phyloP scores from a whole-genome alignment of 2,797 vertebrate species.

The Premnoplex brunnescens region DNA sequence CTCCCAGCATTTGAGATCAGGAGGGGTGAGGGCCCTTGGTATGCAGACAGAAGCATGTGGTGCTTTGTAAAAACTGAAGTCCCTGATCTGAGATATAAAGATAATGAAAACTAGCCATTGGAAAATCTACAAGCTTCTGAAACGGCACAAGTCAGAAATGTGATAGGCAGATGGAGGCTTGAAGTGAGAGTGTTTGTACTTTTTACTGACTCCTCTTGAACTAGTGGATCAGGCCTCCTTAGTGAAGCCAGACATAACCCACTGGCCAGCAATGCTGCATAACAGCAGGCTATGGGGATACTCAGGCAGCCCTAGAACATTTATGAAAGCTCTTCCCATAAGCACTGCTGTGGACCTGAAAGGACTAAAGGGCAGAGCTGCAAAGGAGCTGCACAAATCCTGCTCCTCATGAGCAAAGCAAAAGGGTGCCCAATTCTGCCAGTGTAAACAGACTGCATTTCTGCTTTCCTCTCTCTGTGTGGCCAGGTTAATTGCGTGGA shows the following conservation, averaged over 20 bases:
- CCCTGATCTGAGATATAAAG: neutral
- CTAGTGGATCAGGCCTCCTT: neutral
- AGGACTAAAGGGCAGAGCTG: neutral
- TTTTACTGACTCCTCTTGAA: neutral
- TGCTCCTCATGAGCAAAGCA: neutral
- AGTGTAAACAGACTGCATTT: neutral
- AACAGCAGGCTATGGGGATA: neutral
- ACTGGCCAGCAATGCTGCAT: fast-evolving
- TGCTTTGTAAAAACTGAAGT: neutral
- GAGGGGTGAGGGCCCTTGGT: neutral
- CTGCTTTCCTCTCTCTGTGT: neutral
- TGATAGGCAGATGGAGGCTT: neutral
- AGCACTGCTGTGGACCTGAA: neutral
- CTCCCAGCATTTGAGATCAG: neutral
- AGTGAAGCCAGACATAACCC: neutral
- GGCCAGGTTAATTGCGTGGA: fast-evolving
- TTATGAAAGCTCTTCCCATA: neutral
- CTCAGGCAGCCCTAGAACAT: neutral
- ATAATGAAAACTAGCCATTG: neutral
- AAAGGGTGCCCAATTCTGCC: neutral
- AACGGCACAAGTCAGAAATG: fast-evolving
- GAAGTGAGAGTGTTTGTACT: neutral
- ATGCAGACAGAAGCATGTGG: neutral
- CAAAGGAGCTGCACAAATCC: neutral
- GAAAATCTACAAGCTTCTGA: neutral